Evolutionary conservation across 2,888 invertebrate genomes (phyloP), one percentile per base, ranked within the genome.

Genomic region (Ennomos fuscantarius): DNA sequence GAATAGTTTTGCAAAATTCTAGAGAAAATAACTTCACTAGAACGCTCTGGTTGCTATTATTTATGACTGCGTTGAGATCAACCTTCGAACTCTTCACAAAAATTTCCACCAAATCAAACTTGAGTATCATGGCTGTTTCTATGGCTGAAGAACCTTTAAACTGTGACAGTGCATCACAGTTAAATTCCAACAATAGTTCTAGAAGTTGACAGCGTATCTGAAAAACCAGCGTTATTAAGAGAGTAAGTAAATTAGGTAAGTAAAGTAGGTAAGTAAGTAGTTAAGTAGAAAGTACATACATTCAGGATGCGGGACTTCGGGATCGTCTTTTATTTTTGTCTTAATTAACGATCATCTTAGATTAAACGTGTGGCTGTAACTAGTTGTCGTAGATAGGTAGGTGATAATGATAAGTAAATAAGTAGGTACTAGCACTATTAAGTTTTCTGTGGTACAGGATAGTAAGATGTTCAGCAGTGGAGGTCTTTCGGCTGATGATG

Each of bases 21-120:
- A 74, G 48, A 9, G 70, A 66, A 55, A 91, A 89, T 70, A 88
- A 81, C 67, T 89, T 89, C 0, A 84, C 70, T 5, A 91, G 76
- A 36, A 86, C 70, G 8, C 72, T 85, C 54, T 91, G 87, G 53
- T 86, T 81, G 0, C 45, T 33, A 8, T 76, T 69, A 64, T 90
- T 89, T 44, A 90, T 89, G 8, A 74, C 36, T 0, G 74, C 74
- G 55, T 91, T 90, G 0, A 90, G 73, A 55, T 89, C 65, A 0
- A 78, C 82, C 36, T 64, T 71, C 0, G 83, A 74, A 62, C 70
- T 78, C 54, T 74, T 78, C n/a, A 89, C 68, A 50, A 91, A 84
- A 31, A 81, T 70, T 9, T 87, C 72, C 1, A 90, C 67, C 3
- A 84, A 35, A 5, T 77, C 70, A 33, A 81, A 50, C 35, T 57